Percentiles rank a stretch among this genome's conserved stretches.
phyloP scores from a whole-genome alignment of 2,888 invertebrate species.

The Pseudococcus jackbeardsleyi region DNA sequence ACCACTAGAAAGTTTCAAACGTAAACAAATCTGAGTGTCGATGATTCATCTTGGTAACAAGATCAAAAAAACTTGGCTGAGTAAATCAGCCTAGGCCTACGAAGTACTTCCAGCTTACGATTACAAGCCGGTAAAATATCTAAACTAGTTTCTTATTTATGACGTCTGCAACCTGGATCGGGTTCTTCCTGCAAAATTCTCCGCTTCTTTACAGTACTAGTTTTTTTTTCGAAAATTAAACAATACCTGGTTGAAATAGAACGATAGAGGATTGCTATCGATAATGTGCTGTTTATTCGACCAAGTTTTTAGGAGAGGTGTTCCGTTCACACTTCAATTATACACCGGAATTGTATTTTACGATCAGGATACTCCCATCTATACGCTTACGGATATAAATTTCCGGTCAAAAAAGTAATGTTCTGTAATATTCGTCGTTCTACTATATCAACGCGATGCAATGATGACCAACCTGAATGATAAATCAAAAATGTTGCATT shows the following conservation, averaged over 20 bases:
- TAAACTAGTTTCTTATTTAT: constrained; percentile 5
- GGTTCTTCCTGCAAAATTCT: constrained; percentile 33
- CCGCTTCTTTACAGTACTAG: not conserved
- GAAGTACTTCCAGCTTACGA: not conserved
- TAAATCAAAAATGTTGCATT: constrained; percentile 48
- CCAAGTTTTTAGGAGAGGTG: constrained; percentile 59
- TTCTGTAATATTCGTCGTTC: constrained; percentile 53
- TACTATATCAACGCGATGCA: constrained; percentile 42
- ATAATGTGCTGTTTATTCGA: constrained; percentile 51
- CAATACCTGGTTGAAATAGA: constrained; percentile 44
- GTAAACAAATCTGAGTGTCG: not conserved
- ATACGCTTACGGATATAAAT: constrained; percentile 60
- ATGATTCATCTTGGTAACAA: constrained; percentile 11
- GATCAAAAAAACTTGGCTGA: not conserved
- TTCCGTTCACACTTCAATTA: constrained; percentile 65
- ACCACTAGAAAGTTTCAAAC: not conserved
- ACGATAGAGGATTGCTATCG: constrained; percentile 29
- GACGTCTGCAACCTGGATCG: not conserved
- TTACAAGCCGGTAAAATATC: not conserved
- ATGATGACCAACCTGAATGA: constrained; percentile 48
- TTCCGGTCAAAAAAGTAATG: constrained; percentile 64
- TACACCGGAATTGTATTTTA: constrained; percentile 63
- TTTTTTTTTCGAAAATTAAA: constrained; percentile 47
- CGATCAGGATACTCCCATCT: constrained; percentile 64
- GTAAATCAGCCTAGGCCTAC: not conserved